Base-by-base conservation (phyloP, 37 sponge, comb jelly and placozoan genomes). In the Petrosia ficiformis region DNA sequence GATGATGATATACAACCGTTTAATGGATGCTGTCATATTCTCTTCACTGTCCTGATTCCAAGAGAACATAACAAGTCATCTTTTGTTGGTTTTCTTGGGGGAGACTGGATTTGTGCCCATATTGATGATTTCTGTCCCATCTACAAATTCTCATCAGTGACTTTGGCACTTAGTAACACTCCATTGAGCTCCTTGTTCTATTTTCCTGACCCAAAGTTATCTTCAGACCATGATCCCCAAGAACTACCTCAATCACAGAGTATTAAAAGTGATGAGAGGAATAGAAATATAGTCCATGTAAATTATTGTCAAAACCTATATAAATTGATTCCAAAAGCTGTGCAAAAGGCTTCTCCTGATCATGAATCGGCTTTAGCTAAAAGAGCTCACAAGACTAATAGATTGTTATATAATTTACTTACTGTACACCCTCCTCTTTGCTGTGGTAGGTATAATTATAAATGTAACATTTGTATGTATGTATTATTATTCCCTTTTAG, bases 11-110 rank as follows among this genome's bases (percentile, higher is more conserved):
- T 48, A 48, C 54, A 48, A 10, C 54, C 10, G 54, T 16, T 16
- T 48, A 16, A 48, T 48, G 54, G 54, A 48, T 16, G 54, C 10
- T 48, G 10, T 14, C 85, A 84, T 59, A 71, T 84, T 37, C 37
- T 89, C 25, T 84, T 84, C 60, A 77, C 84, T 42, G 71, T 89
- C 42, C 60, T 76, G 43, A 68, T 89, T 14, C 90, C 85, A 34
- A 80, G 38, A 26, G 76, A 80, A 68, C 72, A 41, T 25, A 41
- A 59, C 2, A 59, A 72, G 1, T 77, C 90, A 10, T 68, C 68
- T 3, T 89, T 89, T 75, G 72, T 84, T 64, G 73, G 85, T 1
- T 84, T 89, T 57, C 90, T 84, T 57, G 90, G 90, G 52, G 90
- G 80, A 25, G 71, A 86, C 19, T 89, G 90, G 90, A 61, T 84